These are phyloP conservation scores for Pollenia griseotomentosa DNA, from an alignment of 2,888 invertebrate genomes.

Conservation along the genomic window DNA sequence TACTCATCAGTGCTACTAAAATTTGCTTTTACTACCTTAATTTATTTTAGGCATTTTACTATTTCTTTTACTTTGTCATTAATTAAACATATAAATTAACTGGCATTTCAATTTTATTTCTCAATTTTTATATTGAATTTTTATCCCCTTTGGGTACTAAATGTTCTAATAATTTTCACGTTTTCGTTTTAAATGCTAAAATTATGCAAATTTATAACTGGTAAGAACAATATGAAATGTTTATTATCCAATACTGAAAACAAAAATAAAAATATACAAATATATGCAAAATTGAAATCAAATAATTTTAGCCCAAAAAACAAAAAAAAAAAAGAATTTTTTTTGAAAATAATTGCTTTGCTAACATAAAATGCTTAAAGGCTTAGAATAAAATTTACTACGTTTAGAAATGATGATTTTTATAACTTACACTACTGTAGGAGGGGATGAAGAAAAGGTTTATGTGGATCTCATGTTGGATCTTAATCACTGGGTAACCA, in stretches of 20 bases:
- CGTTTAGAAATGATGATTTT: background rate
- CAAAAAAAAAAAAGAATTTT: background rate
- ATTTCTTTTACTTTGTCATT: background rate
- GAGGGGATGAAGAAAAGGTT: too few species aligned
- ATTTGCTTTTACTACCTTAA: too few species aligned
- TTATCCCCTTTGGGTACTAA: background rate
- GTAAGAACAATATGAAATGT: background rate
- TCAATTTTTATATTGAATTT: slow-evolving; percentile 38
- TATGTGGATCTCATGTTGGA: too few species aligned
- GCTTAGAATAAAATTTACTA: background rate
- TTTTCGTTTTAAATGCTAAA: slow-evolving; percentile 17
- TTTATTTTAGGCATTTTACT: background rate
- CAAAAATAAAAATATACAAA: background rate
- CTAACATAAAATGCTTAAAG: background rate
- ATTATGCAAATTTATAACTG: slow-evolving; percentile 30
- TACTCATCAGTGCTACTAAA: too few species aligned
- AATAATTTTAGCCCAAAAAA: background rate
- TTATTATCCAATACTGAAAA: background rate
- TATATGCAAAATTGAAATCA: background rate
- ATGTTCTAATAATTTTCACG: slow-evolving; percentile 16
- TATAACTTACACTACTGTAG: too few species aligned
- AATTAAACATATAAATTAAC: slow-evolving; percentile 46
- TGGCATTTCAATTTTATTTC: slow-evolving; percentile 46
- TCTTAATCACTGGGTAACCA: too few species aligned
- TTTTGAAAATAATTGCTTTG: background rate